Evolutionary conservation across 2,888 invertebrate species (phyloP), one percentile per base, ranked within the genome.

Genomic region (Pediacus dermestoides): DNA sequence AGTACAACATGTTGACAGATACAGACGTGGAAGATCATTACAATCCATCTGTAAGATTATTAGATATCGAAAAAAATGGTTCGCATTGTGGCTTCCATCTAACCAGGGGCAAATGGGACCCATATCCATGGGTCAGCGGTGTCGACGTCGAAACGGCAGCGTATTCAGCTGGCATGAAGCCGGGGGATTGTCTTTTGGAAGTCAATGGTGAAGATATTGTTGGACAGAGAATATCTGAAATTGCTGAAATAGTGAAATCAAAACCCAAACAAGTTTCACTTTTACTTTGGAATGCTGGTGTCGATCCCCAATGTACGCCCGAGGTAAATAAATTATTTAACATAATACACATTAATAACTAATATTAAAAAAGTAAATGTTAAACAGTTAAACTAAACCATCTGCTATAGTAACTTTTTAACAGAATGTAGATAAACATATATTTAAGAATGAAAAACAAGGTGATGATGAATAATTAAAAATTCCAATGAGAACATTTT

Each of bases 31-130:
- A 66, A 34, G 58, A 60, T 34, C 58, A 61, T 25, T 58, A 54
- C 34, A 53, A 51, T 48, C 56, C 64, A 14, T 47, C 55, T 6
- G 52, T 63, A 33, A 55, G 66, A 30, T 34, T 58, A 67, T 55
- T 89, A 4, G 74, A 76, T 48, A 70, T 82, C 2, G 75, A 77
- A 2, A 77, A 78, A 55, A 75, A 77, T 26, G 46, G 76, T 1
- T 75, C 75, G 37, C 76, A 77, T 2, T 77, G 81, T 25, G 87
- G 87, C 0, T 86, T 87, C 63, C 75, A 85, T 44, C 70, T 87
- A 22, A 83, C 84, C 0, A 75, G 85, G 50, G 82, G 82, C 3
- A 77, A 85, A 42, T 87, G 85, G 85, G 87, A 87, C 66, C 86
- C 86, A 0, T 87, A 87, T 67, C 86, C 87, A 12, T 87, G 87